These are phyloP conservation scores for Progne subis DNA, from an alignment of 2,113 vertebrate species.

Conservation along the genomic window DNA sequence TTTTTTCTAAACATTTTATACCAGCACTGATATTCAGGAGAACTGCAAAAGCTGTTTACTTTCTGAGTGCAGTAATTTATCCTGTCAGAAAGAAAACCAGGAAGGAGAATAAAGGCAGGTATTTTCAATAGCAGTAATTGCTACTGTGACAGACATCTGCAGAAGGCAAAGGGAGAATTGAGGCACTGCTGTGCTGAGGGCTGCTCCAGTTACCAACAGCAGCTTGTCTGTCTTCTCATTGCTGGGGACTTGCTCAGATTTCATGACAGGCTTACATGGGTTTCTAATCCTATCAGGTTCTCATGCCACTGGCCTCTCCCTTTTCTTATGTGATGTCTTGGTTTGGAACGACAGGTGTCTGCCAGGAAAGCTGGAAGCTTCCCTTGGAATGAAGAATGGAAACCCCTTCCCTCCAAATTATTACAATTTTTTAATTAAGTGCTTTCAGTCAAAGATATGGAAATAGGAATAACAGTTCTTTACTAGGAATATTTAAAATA, in stretches of 20 bases:
- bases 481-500: too few species aligned
- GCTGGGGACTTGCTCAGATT: neutral
- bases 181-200: neutral
- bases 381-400: too few species aligned
- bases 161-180: neutral
- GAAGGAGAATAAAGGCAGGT: neutral
- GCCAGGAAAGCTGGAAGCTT: too few species aligned
- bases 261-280: rapidly evolving
- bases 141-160: neutral
- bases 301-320: rapidly evolving
- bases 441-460: too few species aligned
- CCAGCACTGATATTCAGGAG: neutral
- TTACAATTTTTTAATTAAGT: too few species aligned
- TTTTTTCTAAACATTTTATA: neutral
- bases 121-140: neutral
- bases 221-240: rapidly evolving
- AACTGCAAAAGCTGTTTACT: neutral
- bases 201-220: neutral
- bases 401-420: too few species aligned
- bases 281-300: neutral
- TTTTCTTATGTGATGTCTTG: neutral
- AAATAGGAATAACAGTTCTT: too few species aligned
- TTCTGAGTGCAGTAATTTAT: neutral
- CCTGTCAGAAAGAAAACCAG: neutral
- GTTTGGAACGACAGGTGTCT: too few species aligned